These are phyloP conservation scores for Zygothrica quintamaculata DNA, from an alignment of 2,888 invertebrate genomes.

Conservation along the genomic window DNA sequence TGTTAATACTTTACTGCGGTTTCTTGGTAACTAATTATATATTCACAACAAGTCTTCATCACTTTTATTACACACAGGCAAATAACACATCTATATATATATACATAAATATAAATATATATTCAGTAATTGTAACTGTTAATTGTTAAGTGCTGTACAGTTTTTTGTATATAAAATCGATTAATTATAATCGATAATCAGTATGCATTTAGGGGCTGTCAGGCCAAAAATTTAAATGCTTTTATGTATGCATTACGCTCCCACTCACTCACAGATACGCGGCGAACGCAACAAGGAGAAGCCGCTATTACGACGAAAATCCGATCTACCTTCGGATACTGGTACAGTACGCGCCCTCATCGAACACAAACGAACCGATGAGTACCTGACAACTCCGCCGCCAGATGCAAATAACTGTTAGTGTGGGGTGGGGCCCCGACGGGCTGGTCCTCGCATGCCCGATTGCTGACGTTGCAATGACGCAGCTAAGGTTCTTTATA, in stretches of 20 bases:
- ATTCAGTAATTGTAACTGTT: slow-evolving; percentile 42
- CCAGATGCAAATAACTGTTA: slow-evolving; percentile 95
- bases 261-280: slow-evolving; percentile 76
- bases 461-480: slow-evolving; percentile 46
- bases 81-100: no score
- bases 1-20: no score
- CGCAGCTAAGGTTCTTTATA: slow-evolving; percentile 48
- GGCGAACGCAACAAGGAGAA: slow-evolving; percentile 90
- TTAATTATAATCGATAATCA: slow-evolving; percentile 34
- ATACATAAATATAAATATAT: no score
- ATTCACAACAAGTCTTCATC: slow-evolving; percentile 12
- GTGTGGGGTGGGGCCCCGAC: slow-evolving; percentile 81
- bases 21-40: slow-evolving; percentile 34
- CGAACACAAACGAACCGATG: slow-evolving; percentile 96
- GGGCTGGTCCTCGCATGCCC: slow-evolving; percentile 54
- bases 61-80: slow-evolving; percentile 18
- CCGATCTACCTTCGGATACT: slow-evolving; percentile 96
- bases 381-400: slow-evolving; percentile 93
- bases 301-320: slow-evolving; percentile 96
- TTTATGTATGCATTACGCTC: slow-evolving; percentile 61
- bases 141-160: slow-evolving; percentile 39
- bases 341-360: slow-evolving; percentile 95
- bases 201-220: slow-evolving; percentile 22
- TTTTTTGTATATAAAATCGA: slow-evolving; percentile 31
- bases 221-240: slow-evolving; percentile 33